Conservation (phyloP, 1,140 invertebrate genomes). For the Chionoecetes opilio region DNA sequence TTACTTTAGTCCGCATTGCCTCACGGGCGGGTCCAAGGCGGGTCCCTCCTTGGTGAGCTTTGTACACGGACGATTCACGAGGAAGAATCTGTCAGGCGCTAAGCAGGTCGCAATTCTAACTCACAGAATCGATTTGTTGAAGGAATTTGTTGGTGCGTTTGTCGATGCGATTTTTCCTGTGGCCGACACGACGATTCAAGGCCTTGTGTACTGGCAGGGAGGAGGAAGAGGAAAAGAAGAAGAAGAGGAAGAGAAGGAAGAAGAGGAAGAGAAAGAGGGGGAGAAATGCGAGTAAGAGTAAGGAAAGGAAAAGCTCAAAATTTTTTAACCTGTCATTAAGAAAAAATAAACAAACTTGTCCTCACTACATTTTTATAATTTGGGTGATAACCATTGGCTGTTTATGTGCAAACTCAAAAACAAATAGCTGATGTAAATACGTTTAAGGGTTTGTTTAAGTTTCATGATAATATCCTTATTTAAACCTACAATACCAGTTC, state of each 20-base stretch:
- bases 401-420: no score
- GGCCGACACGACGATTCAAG: neutral
- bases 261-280: neutral
- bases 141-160: neutral
- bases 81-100: neutral
- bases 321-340: no score
- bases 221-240: neutral
- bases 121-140: neutral
- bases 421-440: no score
- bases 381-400: no score
- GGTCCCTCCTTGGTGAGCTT: neutral
- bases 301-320: no score
- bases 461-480: no score
- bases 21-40: neutral
- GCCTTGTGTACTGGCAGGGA: neutral
- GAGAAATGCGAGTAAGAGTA: no score
- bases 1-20: neutral
- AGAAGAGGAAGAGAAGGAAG: neutral
- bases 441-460: no score
- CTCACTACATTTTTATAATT: no score
- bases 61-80: neutral
- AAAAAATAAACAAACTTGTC: no score
- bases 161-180: conserved; percentile 23
- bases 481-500: no score
- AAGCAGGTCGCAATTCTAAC: conserved; percentile 16